phyloP scores from a whole-genome alignment of 2,797 vertebrate species.

The Balearica regulorum region DNA sequence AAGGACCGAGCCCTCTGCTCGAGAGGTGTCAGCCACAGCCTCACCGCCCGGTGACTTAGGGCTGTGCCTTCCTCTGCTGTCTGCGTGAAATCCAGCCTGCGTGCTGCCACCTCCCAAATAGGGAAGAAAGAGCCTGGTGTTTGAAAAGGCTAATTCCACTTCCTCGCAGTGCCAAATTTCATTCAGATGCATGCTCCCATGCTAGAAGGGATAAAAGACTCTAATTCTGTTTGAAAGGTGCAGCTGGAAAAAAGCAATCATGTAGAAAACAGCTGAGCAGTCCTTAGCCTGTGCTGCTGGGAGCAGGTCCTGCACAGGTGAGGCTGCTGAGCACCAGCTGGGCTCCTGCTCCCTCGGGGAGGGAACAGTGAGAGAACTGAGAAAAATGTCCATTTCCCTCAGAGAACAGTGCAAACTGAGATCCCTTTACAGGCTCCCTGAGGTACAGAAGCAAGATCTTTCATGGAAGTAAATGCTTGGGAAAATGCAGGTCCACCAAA shows the following conservation, averaged over 20 bases:
- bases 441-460: neutral
- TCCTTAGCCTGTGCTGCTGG: neutral
- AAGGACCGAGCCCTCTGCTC: neutral
- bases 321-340: neutral
- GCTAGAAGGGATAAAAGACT: neutral
- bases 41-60: neutral
- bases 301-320: neutral
- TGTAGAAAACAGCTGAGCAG: neutral
- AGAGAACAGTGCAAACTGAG: accelerated
- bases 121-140: neutral
- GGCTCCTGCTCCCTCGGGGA: neutral
- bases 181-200: accelerated
- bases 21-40: neutral
- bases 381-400: neutral
- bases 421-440: neutral
- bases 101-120: accelerated
- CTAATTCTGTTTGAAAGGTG: neutral
- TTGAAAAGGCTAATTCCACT: too few species aligned
- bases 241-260: neutral
- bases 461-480: neutral
- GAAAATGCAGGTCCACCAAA: neutral
- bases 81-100: neutral
- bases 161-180: accelerated
- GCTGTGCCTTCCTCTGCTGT: neutral
- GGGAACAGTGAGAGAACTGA: accelerated